Conservation (phyloP, 2,113 vertebrate species). For the Mesoclemmys tuberculata region DNA sequence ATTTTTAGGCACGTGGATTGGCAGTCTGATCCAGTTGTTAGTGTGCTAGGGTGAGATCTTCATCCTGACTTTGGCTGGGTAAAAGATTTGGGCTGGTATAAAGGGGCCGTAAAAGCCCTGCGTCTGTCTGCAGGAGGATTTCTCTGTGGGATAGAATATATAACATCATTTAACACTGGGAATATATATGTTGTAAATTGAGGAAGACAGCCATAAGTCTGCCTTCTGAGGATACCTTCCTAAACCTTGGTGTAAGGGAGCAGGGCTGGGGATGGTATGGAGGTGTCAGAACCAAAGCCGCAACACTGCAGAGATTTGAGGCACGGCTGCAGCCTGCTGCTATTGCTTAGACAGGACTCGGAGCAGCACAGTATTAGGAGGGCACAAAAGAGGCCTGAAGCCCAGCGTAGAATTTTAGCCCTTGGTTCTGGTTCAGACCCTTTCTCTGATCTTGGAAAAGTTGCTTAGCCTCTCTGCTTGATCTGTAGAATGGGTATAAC, state of each 20-base stretch:
- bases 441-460: neutral
- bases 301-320: no score
- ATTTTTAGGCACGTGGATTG: neutral
- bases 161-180: no score
- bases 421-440: neutral
- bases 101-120: no score
- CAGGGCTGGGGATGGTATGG: neutral
- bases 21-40: neutral
- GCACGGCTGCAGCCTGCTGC: no score
- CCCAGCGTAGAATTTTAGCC: neutral
- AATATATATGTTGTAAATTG: no score
- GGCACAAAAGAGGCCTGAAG: no score
- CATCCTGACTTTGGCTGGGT: neutral
- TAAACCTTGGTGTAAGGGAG: neutral
- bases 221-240: neutral
- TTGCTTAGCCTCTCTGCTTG: neutral
- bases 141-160: no score
- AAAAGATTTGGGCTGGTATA: neutral
- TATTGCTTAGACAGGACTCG: no score
- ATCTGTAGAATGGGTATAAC: neutral
- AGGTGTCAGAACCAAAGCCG: no score
- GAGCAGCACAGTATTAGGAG: no score
- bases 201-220: neutral
- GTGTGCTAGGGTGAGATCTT: neutral
- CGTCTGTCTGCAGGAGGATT: neutral